These are phyloP conservation scores for Brotula barbata DNA, from an alignment of 2,797 vertebrate species.

Conservation along the genomic window DNA sequence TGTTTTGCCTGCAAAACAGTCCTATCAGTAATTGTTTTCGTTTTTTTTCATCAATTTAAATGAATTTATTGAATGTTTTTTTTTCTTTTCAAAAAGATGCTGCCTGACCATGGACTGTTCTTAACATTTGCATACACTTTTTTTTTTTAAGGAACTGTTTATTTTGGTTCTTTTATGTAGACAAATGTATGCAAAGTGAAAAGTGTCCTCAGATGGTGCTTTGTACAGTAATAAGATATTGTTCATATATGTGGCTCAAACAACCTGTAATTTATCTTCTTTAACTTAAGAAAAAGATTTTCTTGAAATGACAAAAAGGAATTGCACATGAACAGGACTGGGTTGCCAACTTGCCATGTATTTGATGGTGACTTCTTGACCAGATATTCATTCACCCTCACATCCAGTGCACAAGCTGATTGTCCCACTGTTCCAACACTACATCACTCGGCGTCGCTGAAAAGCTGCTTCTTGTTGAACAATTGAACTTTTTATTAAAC, in stretches of 20 bases:
- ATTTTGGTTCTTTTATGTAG: constrained; percentile 60
- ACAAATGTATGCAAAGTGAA: constrained; percentile 70
- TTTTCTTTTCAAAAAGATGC: constrained; percentile 71
- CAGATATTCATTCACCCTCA: constrained; percentile 64
- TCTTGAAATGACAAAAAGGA: constrained; percentile 57
- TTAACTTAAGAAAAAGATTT: constrained; percentile 76
- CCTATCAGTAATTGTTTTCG: constrained; percentile 43
- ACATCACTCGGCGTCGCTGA: constrained; percentile 43
- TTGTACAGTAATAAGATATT: constrained; percentile 82
- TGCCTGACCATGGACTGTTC: constrained; percentile 84
- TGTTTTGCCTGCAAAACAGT: constrained; percentile 33
- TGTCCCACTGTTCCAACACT: constrained; percentile 58
- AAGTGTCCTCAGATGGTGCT: constrained; percentile 81
- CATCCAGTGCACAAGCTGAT: constrained; percentile 85
- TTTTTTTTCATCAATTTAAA: constrained; percentile 61
- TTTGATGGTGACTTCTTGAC: constrained; percentile 51
- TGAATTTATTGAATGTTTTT: constrained; percentile 77
- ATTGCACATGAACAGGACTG: constrained; percentile 74
- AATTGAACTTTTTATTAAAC: constrained; percentile 57
- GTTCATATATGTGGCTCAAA: constrained; percentile 79
- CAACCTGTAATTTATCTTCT: constrained; percentile 81
- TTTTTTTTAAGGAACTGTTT: constrained; percentile 39
- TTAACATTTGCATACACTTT: constrained; percentile 73
- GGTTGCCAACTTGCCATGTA: constrained; percentile 53
- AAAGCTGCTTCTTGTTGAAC: constrained; percentile 60